phyloP scores from a whole-genome alignment of 2,888 invertebrate genomes.

The Epicampocera succincta region DNA sequence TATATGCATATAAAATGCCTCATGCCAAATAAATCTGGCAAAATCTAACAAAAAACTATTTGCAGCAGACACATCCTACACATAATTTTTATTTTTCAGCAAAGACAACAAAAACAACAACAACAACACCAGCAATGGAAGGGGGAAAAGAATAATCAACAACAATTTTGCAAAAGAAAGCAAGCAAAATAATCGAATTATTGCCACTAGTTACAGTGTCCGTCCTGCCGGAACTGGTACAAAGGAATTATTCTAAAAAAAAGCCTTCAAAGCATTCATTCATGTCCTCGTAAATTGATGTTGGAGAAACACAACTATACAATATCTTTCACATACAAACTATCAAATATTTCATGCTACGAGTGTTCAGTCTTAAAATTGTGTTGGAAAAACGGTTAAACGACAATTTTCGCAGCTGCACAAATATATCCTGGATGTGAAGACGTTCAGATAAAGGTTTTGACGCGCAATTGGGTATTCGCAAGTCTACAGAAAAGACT shows the following conservation, averaged over 20 bases:
- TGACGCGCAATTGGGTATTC: no score
- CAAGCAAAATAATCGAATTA: slow-evolving; percentile 78
- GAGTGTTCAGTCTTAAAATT: slow-evolving; percentile 27
- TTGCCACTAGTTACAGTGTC: slow-evolving; percentile 77
- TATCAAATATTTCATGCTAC: slow-evolving; percentile 43
- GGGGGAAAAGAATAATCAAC: slow-evolving; percentile 34
- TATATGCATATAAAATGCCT: slow-evolving; percentile 16
- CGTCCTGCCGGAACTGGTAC: slow-evolving; percentile 38
- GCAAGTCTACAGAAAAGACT: no score
- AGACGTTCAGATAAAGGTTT: no score
- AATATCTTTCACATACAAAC: slow-evolving; percentile 13
- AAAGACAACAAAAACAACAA: no score
- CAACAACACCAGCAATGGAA: slow-evolving; percentile 14
- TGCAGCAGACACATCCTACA: slow-evolving; percentile 50
- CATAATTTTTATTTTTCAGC: slow-evolving; percentile 51
- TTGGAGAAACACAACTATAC: slow-evolving; percentile 6
- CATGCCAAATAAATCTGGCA: slow-evolving; percentile 61
- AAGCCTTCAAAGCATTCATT: slow-evolving; percentile 52
- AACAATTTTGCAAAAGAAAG: slow-evolving; percentile 58
- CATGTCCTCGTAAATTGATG: slow-evolving; percentile 22
- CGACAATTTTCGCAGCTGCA: not conserved
- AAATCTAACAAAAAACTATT: slow-evolving; percentile 63
- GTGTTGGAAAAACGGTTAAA: not conserved
- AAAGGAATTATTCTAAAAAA: slow-evolving; percentile 46
- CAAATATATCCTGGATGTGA: no score